Evolutionary conservation across 2,797 vertebrate genomes (phyloP).

Genomic region (Cetoscarus ocellatus): DNA sequence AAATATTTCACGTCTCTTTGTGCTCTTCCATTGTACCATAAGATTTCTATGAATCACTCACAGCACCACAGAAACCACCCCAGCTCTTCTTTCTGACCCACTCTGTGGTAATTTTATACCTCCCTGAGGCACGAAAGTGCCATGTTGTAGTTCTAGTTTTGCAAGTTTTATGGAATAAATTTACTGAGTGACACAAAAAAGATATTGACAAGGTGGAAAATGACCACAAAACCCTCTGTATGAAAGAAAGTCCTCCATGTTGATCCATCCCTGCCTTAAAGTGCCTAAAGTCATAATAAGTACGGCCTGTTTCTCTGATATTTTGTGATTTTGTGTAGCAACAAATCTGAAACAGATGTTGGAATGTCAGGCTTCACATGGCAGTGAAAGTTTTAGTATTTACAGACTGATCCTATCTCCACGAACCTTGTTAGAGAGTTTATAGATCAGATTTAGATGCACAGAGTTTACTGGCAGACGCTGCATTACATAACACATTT

Average conservation of each 20-base stretch:
- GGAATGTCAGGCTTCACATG: slow-evolving; percentile 19
- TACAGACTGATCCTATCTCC: slow-evolving; percentile 3
- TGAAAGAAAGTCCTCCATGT: not conserved
- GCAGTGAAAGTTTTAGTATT: slow-evolving; percentile 7
- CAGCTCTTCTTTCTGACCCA: too few species aligned
- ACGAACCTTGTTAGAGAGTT: not conserved
- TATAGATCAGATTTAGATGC: slow-evolving; percentile 12
- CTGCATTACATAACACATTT: not conserved
- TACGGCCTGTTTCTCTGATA: slow-evolving; percentile 19
- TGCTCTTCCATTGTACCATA: too few species aligned
- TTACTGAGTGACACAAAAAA: not conserved
- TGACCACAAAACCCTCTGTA: slow-evolving; percentile 1
- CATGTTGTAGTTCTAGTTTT: too few species aligned
- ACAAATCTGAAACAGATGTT: slow-evolving; percentile 44
- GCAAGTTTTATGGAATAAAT: not conserved
- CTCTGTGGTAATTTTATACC: too few species aligned
- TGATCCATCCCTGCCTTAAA: not conserved
- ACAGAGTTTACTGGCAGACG: not conserved
- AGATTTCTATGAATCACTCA: too few species aligned
- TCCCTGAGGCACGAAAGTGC: too few species aligned
- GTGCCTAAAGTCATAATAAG: slow-evolving; percentile 2
- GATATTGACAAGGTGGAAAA: not conserved
- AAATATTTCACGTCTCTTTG: too few species aligned
- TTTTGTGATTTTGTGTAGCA: slow-evolving; percentile 20
- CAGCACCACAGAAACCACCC: too few species aligned